Base-by-base conservation (phyloP, 2,888 invertebrate species). In the Volucella inflata region DNA sequence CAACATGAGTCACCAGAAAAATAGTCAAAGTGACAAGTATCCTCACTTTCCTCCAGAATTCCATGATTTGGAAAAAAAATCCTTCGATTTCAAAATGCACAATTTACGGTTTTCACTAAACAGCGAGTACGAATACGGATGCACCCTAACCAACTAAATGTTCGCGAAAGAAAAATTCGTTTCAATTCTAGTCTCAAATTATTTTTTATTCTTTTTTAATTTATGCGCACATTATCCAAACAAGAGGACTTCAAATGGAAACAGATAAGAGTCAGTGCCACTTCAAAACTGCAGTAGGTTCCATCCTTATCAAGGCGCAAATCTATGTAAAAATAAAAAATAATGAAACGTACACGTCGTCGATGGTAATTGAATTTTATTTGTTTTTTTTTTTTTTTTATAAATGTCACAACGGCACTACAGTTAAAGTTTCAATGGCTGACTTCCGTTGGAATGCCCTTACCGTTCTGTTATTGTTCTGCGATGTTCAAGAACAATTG, bases 251-350 rank as follows among this genome's bases (percentile, higher is more conserved):
- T 30, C 44, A 14, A 16, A 62, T 21, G 17, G 38, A 57, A 16
- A 48, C 16, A 59, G 84, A 79, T 79, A 84, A 75, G 59, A 71
- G 46, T 46, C 59, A 53, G 48, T 59, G 40, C 79, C 74, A 84
- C 84, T 84, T 84, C 46, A 79, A 21, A 65, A 75, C 14, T 71
- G n/a, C 1, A 65, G 36, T 57, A 44, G 44, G 30, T 30, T 46
- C 59, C 60, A 55, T 30, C 30, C 82, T 79, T 84, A 84, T 79
- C 83, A 17, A 65, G 44, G 72, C 60, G 72, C 60, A 59, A 81
- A 70, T 71, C 64, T 55, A 64, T 70, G 50, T 21, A 6, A 30
- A 59, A 71, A 30, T 0, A 6, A 0, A 6, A 30, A 30, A 30
- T 0, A 1, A 30, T 6, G 6, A 30, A 30, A 6, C 4, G 30